These are phyloP conservation scores for Sebastes schlegelii DNA, from an alignment of 2,113 vertebrate genomes.

Conservation along the genomic window DNA sequence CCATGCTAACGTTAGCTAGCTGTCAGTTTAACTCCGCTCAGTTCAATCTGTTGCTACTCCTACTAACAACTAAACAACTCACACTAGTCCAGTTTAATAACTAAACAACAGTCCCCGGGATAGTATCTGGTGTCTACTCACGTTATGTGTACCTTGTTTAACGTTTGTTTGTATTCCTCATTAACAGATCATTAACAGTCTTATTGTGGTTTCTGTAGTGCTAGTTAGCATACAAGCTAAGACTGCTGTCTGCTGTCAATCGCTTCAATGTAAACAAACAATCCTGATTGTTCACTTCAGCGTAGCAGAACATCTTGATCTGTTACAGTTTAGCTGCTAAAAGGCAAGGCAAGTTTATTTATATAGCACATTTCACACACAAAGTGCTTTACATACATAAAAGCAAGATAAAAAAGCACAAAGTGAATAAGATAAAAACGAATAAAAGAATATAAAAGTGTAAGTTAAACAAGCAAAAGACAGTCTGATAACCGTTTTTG, in stretches of 20 bases:
- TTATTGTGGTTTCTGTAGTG: background rate
- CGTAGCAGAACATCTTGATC: background rate
- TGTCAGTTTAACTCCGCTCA: constrained; percentile 8
- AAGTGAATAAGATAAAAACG: too few species aligned
- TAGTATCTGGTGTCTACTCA: fast-evolving
- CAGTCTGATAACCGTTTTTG: too few species aligned
- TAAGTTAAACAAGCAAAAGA: too few species aligned
- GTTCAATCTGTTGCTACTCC: constrained; percentile 46
- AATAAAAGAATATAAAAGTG: too few species aligned
- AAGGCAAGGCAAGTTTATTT: background rate
- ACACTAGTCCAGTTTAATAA: background rate
- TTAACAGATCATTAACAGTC: background rate
- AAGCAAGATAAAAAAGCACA: too few species aligned
- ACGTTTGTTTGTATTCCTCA: background rate
- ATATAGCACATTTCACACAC: too few species aligned
- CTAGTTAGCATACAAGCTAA: constrained; percentile 54
- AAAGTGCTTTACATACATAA: too few species aligned
- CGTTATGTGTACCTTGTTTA: background rate
- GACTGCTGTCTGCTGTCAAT: constrained; percentile 3
- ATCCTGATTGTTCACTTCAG: constrained; percentile 16
- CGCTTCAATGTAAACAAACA: constrained; percentile 71
- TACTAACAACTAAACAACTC: background rate
- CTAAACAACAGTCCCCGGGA: fast-evolving
- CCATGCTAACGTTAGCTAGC: constrained; percentile 60
- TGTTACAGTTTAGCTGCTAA: background rate